Evolutionary conservation across 1,140 invertebrate species (phyloP).

Genomic region (Propsilocerus akamusi): DNA sequence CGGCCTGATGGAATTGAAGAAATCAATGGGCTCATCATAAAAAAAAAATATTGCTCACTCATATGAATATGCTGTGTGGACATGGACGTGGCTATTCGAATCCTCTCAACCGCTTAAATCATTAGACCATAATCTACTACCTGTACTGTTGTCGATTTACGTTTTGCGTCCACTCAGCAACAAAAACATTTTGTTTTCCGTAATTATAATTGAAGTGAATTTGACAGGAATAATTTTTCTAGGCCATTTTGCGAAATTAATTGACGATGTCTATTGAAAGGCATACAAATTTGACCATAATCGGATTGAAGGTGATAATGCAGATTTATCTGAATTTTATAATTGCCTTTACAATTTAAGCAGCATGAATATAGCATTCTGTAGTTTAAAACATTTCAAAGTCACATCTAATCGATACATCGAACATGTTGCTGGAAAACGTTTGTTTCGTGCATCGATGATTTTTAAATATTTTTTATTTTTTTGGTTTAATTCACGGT

Average conservation of each 20-base stretch:
- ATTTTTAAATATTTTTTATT: neutral
- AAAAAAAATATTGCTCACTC: too few relatives aligned
- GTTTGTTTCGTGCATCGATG: neutral
- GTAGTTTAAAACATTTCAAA: neutral
- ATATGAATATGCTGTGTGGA: too few relatives aligned
- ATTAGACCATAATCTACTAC: conserved; percentile 1
- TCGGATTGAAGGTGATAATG: neutral
- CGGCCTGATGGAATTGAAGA: neutral
- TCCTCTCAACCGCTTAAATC: neutral
- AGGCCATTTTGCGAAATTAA: neutral
- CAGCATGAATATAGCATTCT: neutral
- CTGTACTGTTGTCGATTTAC: too few relatives aligned
- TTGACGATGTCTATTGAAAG: neutral
- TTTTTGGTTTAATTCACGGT: neutral
- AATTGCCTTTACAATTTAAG: neutral
- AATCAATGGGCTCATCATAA: neutral
- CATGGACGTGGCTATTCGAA: too few relatives aligned
- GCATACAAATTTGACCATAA: neutral
- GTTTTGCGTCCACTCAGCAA: too few relatives aligned
- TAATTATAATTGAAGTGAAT: neutral
- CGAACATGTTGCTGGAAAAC: neutral
- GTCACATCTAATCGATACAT: neutral
- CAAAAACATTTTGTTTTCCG: neutral
- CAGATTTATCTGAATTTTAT: neutral
- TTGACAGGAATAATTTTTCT: neutral